Base-by-base conservation (phyloP, 2,888 invertebrate species). In the Lasioglossum marginatum region DNA sequence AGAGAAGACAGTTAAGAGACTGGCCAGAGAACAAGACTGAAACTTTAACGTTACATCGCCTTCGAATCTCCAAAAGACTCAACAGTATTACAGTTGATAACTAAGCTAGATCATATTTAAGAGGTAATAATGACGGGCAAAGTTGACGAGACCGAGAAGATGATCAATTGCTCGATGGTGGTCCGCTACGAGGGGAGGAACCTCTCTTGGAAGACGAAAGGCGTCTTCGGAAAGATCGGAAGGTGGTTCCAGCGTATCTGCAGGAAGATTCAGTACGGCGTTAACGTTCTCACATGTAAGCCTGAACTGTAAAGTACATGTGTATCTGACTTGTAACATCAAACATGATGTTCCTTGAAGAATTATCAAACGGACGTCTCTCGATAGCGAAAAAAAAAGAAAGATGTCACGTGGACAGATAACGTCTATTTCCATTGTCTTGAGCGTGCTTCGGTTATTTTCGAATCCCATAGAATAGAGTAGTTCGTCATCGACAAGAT, bases 221-320 rank as follows among this genome's bases (percentile, higher is more conserved):
- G 83, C 23, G 79, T 94, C 79, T 92, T 95, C 37, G 88, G 86
- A 57, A 94, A 92, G 82, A 92, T 95, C 37, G 87, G 91, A 48
- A 91, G 88, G 60, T 95, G 94, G 94, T 93, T 94, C 85, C 92
- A 90, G 45, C 84, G 89, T 45, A 66, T 94, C 34, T 92, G 88
- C 83, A 90, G 83, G 77, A 94, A 89, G 82, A 80, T 94, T 34
- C 92, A 92, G 34, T 88, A 90, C 10, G 83, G 89, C 48, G 88
- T 90, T 27, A 85, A 83, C 43, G 73, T 90, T 0, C 70, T 90
- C 0, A 92, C 89, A 89, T 72, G 93, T 93, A 92, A 93, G 92
- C 34, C 0, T 31, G 66, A 66, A 16, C 31, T 6, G 16, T 19
- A 34, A 66, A 8, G 6, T 16, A 31, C 27, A 57, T 12, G 2